Conservation (phyloP, 1,140 invertebrate genomes). For the Drosophila miranda region DNA sequence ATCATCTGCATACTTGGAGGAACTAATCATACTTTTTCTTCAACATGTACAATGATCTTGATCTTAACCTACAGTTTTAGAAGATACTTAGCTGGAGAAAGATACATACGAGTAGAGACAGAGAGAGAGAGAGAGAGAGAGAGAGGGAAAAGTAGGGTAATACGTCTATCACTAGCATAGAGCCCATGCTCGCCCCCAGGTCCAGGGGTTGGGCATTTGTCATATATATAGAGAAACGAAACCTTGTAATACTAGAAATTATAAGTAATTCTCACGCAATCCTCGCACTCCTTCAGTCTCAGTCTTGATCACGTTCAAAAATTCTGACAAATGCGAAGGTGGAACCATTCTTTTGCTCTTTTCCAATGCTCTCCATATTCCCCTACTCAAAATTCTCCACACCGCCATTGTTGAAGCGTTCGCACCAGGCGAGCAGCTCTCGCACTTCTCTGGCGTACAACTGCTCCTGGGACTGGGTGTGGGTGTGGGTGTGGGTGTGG, state of each 20-base stretch:
- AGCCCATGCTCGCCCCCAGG: conserved; percentile 19
- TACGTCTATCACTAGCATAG: conserved; percentile 78
- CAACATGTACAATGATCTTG: conserved; percentile 70
- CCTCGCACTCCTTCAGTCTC: conserved; percentile 49
- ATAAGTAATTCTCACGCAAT: conserved; percentile 37
- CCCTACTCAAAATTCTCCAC: conserved; percentile 70
- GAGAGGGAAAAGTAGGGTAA: conserved; percentile 35
- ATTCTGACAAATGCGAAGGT: conserved; percentile 30
- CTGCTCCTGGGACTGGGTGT: conserved; percentile 55
- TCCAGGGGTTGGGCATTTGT: not conserved
- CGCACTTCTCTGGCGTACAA: conserved; percentile 73
- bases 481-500: conserved; percentile 31
- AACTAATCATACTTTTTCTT: conserved; percentile 73
- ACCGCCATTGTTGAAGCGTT: conserved; percentile 76
- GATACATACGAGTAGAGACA: conserved; percentile 23
- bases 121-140: conserved; percentile 20
- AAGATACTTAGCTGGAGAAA: conserved; percentile 16
- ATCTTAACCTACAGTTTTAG: conserved; percentile 22
- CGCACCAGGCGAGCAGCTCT: conserved; percentile 75
- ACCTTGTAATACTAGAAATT: conserved; percentile 48
- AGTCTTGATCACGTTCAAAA: conserved; percentile 47
- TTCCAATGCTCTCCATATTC: not conserved
- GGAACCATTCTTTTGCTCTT: too few relatives aligned
- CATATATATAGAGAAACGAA: conserved; percentile 47
- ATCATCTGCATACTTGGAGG: conserved; percentile 68